Conservation (phyloP, 1,140 invertebrate species). For the Hypothenemus hampei region DNA sequence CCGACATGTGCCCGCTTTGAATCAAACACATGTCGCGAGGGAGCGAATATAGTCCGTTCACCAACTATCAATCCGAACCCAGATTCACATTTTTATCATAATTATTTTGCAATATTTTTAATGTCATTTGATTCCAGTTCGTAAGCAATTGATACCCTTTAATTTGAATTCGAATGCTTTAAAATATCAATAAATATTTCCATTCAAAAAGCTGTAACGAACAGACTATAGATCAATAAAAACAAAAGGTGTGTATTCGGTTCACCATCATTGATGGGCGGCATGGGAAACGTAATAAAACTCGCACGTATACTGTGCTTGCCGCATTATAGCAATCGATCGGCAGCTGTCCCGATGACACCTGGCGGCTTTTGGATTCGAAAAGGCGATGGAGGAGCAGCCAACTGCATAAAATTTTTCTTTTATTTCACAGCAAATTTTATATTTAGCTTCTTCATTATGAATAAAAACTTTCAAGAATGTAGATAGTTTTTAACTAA, state of each 20-base stretch:
- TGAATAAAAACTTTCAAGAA: no score
- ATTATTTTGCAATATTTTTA: neutral
- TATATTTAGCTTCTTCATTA: no score
- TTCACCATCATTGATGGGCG: neutral
- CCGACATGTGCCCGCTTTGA: conserved; percentile 2
- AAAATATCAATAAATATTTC: neutral
- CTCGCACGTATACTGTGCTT: no score
- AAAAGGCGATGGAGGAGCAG: no score
- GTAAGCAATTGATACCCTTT: no score
- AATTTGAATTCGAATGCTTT: no score
- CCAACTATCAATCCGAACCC: neutral
- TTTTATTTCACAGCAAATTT: no score
- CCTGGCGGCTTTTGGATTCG: no score
- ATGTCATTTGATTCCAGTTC: neutral
- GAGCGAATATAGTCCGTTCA: conserved; percentile 1
- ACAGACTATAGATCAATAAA: neutral
- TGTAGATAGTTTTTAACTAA: no score
- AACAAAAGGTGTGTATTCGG: neutral
- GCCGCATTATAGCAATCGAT: no score
- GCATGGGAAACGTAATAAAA: neutral
- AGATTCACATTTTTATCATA: neutral
- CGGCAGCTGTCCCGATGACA: no score
- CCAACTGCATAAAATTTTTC: no score
- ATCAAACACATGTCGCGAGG: conserved; percentile 11
- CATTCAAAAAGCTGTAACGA: neutral